These are phyloP conservation scores for Seira sanloemensis DNA, from an alignment of 2,888 invertebrate species.

Conservation along the genomic window DNA sequence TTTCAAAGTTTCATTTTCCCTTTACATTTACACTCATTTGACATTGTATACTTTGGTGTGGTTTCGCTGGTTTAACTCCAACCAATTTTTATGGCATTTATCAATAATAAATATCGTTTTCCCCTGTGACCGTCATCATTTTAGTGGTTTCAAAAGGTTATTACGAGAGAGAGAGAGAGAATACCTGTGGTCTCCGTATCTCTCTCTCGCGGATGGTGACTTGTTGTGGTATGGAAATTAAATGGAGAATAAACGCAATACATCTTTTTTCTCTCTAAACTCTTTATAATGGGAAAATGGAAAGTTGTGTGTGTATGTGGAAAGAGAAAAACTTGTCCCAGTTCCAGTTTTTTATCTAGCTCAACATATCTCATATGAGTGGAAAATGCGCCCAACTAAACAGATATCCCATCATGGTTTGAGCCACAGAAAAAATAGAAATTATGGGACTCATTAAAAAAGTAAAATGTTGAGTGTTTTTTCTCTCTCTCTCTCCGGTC, in stretches of 20 bases:
- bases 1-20: constrained; percentile 7
- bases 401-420: constrained; percentile 25
- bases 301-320: too few relatives aligned
- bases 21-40: constrained; percentile 28
- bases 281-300: not conserved
- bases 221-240: constrained; percentile 32
- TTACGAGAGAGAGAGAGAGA: constrained; percentile 12
- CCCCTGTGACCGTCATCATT: not conserved
- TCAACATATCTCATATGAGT: constrained; percentile 53
- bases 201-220: too few relatives aligned
- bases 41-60: too few relatives aligned
- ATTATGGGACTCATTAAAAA: constrained; percentile 63
- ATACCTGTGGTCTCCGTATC: constrained; percentile 36
- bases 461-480: constrained; percentile 5
- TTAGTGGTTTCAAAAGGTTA: too few relatives aligned
- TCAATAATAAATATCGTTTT: constrained; percentile 33
- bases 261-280: not conserved
- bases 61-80: constrained; percentile 19
- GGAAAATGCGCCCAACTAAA: constrained; percentile 21
- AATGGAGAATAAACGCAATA: constrained; percentile 12
- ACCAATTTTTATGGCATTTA: constrained; percentile 51
- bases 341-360: constrained; percentile 58
- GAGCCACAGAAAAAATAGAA: constrained; percentile 27
- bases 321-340: constrained; percentile 52
- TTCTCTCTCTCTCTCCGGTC: not conserved